phyloP scores from a whole-genome alignment of 2,797 vertebrate genomes.

The Orientallactaga sibirica region DNA sequence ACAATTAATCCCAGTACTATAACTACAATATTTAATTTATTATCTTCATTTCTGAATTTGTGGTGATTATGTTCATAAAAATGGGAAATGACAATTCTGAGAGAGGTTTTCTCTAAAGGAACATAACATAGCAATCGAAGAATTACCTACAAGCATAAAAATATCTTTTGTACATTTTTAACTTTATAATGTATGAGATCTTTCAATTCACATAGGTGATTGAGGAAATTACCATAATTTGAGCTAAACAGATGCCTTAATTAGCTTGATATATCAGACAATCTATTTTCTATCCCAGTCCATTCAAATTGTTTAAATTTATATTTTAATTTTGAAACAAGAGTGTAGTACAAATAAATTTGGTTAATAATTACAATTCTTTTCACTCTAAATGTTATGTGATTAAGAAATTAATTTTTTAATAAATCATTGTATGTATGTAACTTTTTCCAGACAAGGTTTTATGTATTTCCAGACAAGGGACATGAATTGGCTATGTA shows the following conservation, averaged over 20 bases:
- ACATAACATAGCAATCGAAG: neutral
- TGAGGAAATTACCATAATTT: constrained; percentile 12
- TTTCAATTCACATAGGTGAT: neutral
- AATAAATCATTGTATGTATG: neutral
- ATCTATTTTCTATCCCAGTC: neutral
- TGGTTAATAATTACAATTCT: neutral
- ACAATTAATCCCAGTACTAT: neutral
- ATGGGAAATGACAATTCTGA: neutral
- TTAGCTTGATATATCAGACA: neutral
- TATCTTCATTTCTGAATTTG: neutral
- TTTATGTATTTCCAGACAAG: neutral
- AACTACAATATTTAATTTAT: neutral
- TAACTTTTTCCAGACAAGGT: neutral
- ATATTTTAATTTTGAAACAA: constrained; percentile 44
- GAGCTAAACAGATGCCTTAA: neutral
- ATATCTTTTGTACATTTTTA: neutral
- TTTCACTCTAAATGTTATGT: neutral
- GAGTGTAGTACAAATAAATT: constrained; percentile 5
- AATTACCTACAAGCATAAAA: neutral
- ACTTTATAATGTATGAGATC: constrained; percentile 5
- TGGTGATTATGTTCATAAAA: neutral
- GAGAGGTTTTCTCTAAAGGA: neutral
- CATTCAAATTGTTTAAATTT: constrained; percentile 13
- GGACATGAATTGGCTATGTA: no score
- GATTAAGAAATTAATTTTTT: neutral